These are phyloP conservation scores for Micropterix aruncella DNA, from an alignment of 2,888 invertebrate species.

Conservation along the genomic window DNA sequence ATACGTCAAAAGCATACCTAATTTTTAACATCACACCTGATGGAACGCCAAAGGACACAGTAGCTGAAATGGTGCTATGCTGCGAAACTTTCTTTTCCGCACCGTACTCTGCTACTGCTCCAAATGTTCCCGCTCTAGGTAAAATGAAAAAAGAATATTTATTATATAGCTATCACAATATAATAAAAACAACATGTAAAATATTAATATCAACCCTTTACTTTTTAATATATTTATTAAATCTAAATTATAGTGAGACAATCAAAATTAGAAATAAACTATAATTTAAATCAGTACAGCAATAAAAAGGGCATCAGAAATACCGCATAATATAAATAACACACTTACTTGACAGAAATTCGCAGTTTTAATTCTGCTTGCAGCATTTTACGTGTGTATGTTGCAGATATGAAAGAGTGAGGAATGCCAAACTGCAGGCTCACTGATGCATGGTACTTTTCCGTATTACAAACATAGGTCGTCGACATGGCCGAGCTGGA, in stretches of 20 bases:
- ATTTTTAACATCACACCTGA: slow-evolving; percentile 80
- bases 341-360: slow-evolving; percentile 62
- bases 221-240: no score
- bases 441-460: slow-evolving; percentile 48
- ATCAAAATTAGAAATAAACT: background rate
- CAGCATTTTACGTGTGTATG: slow-evolving; percentile 66
- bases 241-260: no score
- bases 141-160: background rate
- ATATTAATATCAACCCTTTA: no score
- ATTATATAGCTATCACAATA: no score
- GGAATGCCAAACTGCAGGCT: slow-evolving; percentile 73
- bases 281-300: background rate
- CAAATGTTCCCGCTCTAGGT: slow-evolving; percentile 78
- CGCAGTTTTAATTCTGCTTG: slow-evolving; percentile 68
- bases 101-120: slow-evolving; percentile 78
- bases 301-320: background rate
- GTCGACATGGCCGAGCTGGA: slow-evolving; percentile 65
- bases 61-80: slow-evolving; percentile 75
- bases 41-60: slow-evolving; percentile 73
- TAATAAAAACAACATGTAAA: no score
- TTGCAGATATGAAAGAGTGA: slow-evolving; percentile 61
- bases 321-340: slow-evolving; percentile 1
- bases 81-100: slow-evolving; percentile 87
- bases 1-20: slow-evolving; percentile 48
- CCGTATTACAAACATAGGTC: slow-evolving; percentile 64